These are phyloP conservation scores for Momotus momota DNA, from an alignment of 2,797 vertebrate species.

Conservation along the genomic window DNA sequence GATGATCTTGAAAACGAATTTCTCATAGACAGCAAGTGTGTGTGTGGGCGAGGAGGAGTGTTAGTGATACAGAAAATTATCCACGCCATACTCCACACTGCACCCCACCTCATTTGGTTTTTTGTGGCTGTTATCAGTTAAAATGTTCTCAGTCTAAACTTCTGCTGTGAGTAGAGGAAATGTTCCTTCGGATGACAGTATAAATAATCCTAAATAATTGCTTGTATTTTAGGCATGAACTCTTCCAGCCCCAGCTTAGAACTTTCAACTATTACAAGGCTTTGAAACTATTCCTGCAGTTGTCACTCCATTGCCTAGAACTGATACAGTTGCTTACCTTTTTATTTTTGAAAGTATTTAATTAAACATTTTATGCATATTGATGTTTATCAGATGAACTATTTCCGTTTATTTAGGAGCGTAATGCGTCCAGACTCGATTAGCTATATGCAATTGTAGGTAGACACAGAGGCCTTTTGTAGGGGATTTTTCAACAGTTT, in stretches of 20 bases:
- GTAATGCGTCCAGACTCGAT: neutral
- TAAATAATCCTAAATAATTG: neutral
- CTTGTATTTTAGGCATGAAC: neutral
- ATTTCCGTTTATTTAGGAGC: conserved; percentile 28
- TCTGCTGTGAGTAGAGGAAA: neutral
- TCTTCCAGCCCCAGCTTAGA: neutral
- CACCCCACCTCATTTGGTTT: neutral
- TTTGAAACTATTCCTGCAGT: neutral
- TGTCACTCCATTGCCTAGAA: conserved; percentile 8
- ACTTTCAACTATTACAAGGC: neutral
- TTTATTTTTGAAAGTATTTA: conserved; percentile 31
- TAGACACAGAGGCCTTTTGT: neutral
- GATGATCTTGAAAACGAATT: neutral
- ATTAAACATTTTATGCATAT: neutral
- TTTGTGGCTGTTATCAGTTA: neutral
- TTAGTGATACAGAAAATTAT: neutral
- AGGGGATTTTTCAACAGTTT: neutral
- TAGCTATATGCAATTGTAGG: neutral
- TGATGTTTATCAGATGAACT: conserved; percentile 23
- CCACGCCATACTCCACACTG: neutral
- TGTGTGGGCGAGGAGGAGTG: fast-evolving
- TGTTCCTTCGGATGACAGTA: neutral
- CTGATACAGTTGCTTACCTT: neutral
- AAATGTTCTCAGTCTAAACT: neutral
- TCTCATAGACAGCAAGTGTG: neutral